Conservation (phyloP, 2,797 vertebrate species). For the Sciurus carolinensis region DNA sequence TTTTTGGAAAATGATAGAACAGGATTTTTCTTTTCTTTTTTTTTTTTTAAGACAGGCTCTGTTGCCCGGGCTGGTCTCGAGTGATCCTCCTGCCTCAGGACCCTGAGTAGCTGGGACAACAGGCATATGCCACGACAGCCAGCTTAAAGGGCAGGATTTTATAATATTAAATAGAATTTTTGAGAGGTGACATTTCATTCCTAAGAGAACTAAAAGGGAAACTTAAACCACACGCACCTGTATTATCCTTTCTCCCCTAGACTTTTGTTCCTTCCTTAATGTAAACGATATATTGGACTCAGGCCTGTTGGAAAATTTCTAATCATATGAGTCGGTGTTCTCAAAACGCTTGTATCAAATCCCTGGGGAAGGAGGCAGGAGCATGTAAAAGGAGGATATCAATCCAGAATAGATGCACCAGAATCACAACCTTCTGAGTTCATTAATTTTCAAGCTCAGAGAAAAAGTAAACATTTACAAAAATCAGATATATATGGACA, state of each 20-base stretch:
- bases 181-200: background rate
- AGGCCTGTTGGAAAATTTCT: background rate
- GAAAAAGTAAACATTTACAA: conserved; percentile 16
- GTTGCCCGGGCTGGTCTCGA: background rate
- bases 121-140: too few relatives aligned
- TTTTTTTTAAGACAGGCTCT: too few relatives aligned
- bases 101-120: background rate
- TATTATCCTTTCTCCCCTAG: background rate
- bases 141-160: background rate
- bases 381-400: background rate
- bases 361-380: background rate
- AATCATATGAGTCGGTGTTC: background rate
- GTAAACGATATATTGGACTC: background rate
- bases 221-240: background rate
- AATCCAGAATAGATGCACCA: conserved; percentile 26
- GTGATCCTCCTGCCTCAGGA: background rate
- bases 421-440: conserved; percentile 35
- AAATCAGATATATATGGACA: conserved; percentile 26
- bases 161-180: background rate
- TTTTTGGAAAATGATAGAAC: background rate
- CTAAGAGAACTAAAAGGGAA: background rate
- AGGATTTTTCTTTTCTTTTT: background rate
- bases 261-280: conserved; percentile 36
- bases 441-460: conserved; percentile 49
- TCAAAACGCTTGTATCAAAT: conserved; percentile 50